Percentiles rank a stretch among this genome's conserved stretches.
These are phyloP conservation scores for Chaetodon trifasciatus DNA, from an alignment of 2,797 vertebrate genomes.

Conservation along the genomic window DNA sequence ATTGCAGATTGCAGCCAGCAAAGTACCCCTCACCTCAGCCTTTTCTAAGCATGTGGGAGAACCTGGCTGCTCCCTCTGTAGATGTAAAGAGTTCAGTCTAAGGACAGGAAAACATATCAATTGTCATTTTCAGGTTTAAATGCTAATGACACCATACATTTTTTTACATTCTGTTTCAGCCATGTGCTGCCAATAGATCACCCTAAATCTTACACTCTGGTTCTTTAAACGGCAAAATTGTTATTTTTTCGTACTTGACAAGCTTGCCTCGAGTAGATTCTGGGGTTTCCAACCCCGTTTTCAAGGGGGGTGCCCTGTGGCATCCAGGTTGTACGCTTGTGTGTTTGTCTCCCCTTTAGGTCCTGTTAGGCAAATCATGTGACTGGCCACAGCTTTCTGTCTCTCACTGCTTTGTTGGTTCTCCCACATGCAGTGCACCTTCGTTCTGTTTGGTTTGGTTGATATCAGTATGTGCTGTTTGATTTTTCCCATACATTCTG, in stretches of 20 bases:
- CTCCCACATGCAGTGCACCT: background rate
- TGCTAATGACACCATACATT: too few species aligned
- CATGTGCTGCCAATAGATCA: too few species aligned
- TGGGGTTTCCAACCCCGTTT: background rate
- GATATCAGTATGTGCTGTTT: background rate
- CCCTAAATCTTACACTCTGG: too few species aligned
- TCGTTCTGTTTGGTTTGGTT: background rate
- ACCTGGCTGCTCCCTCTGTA: too few species aligned
- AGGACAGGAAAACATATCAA: too few species aligned
- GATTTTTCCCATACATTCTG: background rate
- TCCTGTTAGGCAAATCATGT: background rate
- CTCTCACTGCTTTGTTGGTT: background rate
- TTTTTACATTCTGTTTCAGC: too few species aligned
- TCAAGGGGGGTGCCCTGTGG: background rate
- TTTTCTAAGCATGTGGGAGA: too few species aligned
- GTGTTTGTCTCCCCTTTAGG: background rate
- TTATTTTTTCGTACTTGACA: background rate
- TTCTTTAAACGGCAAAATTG: too few species aligned
- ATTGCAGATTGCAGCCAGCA: too few species aligned
- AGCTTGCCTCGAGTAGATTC: background rate
- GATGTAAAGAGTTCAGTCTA: too few species aligned
- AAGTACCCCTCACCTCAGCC: too few species aligned
- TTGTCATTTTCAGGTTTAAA: too few species aligned
- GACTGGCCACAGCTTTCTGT: background rate
- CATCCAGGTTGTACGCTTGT: background rate